These are phyloP conservation scores for Calosoma granatense DNA, from an alignment of 1,140 invertebrate species.

Conservation along the genomic window DNA sequence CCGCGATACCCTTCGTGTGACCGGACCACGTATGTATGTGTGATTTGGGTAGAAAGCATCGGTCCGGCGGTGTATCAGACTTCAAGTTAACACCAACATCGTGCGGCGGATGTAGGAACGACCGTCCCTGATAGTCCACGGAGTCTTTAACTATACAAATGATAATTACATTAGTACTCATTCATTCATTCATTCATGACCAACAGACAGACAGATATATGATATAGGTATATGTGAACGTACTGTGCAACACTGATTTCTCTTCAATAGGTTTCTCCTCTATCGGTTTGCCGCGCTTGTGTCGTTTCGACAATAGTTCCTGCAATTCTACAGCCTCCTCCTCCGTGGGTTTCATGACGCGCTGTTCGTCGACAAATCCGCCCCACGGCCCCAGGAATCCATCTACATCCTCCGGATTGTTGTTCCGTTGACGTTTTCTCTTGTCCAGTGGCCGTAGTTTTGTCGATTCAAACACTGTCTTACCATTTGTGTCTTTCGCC, in stretches of 20 bases:
- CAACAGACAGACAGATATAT: slow-evolving; percentile 18
- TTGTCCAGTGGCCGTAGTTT: slow-evolving; percentile 66
- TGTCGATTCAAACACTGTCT: slow-evolving; percentile 83
- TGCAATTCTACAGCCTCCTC: slow-evolving; percentile 88
- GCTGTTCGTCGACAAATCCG: slow-evolving; percentile 82
- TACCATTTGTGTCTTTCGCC: slow-evolving; percentile 49
- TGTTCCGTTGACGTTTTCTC: slow-evolving; percentile 84
- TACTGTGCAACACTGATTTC: slow-evolving; percentile 89
- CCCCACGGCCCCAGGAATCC: slow-evolving; percentile 98
- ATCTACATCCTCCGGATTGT: slow-evolving; percentile 83
- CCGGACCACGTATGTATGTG: slow-evolving; percentile 95
- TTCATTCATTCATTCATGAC: too few relatives aligned
- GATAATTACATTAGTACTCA: too few relatives aligned
- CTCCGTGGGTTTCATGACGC: slow-evolving; percentile 76
- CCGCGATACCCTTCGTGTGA: slow-evolving; percentile 94
- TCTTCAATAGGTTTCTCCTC: slow-evolving; percentile 93
- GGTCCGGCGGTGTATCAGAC: slow-evolving; percentile 83
- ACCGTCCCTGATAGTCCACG: slow-evolving; percentile 93
- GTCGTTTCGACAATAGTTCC: slow-evolving; percentile 88
- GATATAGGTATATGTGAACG: slow-evolving; percentile 28
- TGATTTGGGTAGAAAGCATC: slow-evolving; percentile 95
- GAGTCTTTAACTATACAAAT: slow-evolving; percentile 78
- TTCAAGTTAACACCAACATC: slow-evolving; percentile 92
- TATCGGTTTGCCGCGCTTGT: slow-evolving; percentile 68
- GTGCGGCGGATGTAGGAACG: slow-evolving; percentile 88